Conservation (phyloP, 1,140 invertebrate genomes). For the Arion vulgaris region DNA sequence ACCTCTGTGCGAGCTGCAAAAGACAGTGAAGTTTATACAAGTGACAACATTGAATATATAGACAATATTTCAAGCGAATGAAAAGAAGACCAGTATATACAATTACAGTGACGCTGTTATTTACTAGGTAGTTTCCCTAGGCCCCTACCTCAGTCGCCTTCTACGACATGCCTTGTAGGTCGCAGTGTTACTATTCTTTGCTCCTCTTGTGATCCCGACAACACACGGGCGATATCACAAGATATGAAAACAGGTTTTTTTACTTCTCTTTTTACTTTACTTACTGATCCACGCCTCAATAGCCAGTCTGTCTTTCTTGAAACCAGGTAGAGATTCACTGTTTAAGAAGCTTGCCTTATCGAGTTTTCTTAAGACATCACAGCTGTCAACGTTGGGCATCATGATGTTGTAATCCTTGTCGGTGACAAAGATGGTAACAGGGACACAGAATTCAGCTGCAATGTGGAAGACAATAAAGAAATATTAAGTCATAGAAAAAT, state of each 20-base stretch:
- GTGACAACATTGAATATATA: no score
- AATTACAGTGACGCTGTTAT: no score
- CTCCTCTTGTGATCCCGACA: no score
- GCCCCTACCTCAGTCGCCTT: no score
- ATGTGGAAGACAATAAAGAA: not conserved
- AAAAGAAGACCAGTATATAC: no score
- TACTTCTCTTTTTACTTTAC: not conserved
- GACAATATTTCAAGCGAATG: no score
- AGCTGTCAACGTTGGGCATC: constrained; percentile 47
- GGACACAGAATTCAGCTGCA: not conserved
- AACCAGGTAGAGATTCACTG: constrained; percentile 43
- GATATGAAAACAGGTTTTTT: not conserved
- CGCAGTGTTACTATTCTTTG: no score
- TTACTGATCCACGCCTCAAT: constrained; percentile 50
- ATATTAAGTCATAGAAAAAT: not conserved
- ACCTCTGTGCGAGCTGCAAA: no score
- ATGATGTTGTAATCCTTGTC: constrained; percentile 44
- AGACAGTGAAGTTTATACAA: no score
- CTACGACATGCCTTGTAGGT: no score
- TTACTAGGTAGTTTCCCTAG: no score
- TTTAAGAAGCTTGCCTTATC: constrained; percentile 48
- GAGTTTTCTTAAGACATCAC: constrained; percentile 46
- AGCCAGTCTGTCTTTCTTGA: constrained; percentile 41
- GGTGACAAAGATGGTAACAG: constrained; percentile 2
- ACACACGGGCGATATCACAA: no score